Percentiles rank a stretch among this genome's conserved stretches.
Evolutionary conservation across 2,797 vertebrate species (phyloP).

Genomic region (Sebastes hubbsi): DNA sequence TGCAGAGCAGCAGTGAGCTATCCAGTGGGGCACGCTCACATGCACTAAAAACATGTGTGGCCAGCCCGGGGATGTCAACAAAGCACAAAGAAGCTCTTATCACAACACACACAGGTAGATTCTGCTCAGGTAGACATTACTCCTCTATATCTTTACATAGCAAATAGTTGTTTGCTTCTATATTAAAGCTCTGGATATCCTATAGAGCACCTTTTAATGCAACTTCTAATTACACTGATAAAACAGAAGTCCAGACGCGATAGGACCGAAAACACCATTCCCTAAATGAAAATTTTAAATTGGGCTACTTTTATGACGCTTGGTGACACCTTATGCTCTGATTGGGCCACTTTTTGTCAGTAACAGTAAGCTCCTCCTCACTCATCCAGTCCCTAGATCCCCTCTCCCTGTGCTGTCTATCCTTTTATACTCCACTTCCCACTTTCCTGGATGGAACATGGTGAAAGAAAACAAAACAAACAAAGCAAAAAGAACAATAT

Average conservation of each 20-base stretch:
- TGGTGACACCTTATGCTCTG: background rate
- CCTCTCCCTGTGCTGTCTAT: background rate
- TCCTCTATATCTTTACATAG: no score
- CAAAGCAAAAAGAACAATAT: background rate
- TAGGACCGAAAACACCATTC: background rate
- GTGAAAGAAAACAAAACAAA: background rate
- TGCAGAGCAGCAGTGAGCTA: no score
- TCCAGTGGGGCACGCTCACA: no score
- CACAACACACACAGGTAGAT: no score
- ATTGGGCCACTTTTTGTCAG: background rate
- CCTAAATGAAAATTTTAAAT: background rate
- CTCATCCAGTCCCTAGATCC: background rate
- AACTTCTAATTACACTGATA: background rate
- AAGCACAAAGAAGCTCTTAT: no score
- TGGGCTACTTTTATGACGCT: background rate
- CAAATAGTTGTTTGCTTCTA: no score
- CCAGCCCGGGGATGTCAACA: no score
- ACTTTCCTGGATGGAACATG: background rate
- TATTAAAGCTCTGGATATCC: no score
- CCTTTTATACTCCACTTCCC: background rate
- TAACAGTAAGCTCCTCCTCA: background rate
- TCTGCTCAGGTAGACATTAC: no score
- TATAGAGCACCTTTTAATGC: background rate
- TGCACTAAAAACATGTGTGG: no score
- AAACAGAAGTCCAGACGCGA: rapidly evolving